Base-by-base conservation (phyloP, 1,140 invertebrate genomes). In the Zaprionus africanus region DNA sequence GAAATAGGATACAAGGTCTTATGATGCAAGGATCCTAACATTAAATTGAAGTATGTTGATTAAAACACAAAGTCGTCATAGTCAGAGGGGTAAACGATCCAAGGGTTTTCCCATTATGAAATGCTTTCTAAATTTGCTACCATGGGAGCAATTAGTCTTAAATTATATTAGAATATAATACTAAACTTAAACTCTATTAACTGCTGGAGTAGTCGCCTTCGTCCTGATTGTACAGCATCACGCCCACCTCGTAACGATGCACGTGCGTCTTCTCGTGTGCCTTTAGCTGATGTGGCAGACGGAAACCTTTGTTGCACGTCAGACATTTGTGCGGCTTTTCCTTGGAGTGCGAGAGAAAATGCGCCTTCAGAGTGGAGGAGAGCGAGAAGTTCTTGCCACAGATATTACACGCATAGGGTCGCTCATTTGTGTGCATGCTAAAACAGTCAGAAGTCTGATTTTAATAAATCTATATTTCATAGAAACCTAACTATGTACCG, bases 341-440 rank as follows among this genome's bases (percentile, higher is more conserved):
- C 2, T 79, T 63, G 6, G 88, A 76, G 43, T 92, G 91, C 0
- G 76, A 76, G 1, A 81, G 65, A 38, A 64, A 61, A 43, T 92
- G 91, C 0, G 79, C 78, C 26, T 91, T 87, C 1, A 79, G 69
- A 6, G 91, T 81, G 1, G 85, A 80, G 2, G 91, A 94, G 71
- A 94, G 93, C 5, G 94, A 93, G 74, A 95, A 95, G 13, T 94
- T 93, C 80, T 95, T 95, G 0, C 93, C 93, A 74, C 94, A 95
- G 60, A 93, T 93, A 4, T 81, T 78, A 75, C 94, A 95, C 53
- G 93, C 93, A 78, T 94, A 94, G 0, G 94, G 94, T 24, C 94
- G 82, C 76, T 94, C 94, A 78, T 95, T 94, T 4, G 94, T 94
- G 81, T 95, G 94, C 62, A 94, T 94, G 12, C 91, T 92, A 6